These are phyloP conservation scores for Orchestes rusci DNA, from an alignment of 2,888 invertebrate genomes.

Conservation along the genomic window DNA sequence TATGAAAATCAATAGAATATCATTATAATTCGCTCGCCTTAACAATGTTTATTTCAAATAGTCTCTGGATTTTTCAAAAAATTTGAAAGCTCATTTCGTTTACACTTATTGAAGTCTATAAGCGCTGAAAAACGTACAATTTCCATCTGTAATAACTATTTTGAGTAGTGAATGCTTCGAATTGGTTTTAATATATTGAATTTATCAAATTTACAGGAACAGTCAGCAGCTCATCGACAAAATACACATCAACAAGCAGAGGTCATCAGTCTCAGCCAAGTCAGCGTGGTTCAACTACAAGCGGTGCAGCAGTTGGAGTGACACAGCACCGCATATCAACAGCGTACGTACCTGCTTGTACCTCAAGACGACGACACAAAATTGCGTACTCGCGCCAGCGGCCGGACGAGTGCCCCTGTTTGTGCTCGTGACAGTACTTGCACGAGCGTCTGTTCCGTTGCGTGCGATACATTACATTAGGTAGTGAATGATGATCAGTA, in stretches of 20 bases:
- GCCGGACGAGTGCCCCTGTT: slow-evolving; percentile 44
- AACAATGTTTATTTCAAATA: too few relatives aligned
- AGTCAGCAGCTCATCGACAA: slow-evolving; percentile 24
- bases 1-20: too few relatives aligned
- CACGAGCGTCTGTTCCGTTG: slow-evolving; percentile 21
- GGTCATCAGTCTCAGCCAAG: slow-evolving; percentile 10
- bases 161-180: too few relatives aligned
- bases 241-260: slow-evolving; percentile 14
- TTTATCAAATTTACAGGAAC: slow-evolving; percentile 23
- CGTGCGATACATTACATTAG: too few relatives aligned
- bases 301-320: slow-evolving; percentile 32
- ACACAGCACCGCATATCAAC: slow-evolving; percentile 40
- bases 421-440: slow-evolving; percentile 40
- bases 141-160: too few relatives aligned
- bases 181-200: too few relatives aligned
- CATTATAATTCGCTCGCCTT: too few relatives aligned
- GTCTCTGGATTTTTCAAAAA: too few relatives aligned
- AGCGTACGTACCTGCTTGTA: slow-evolving; percentile 44
- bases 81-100: neutral
- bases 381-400: slow-evolving; percentile 36
- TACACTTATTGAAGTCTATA: neutral
- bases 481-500: slow-evolving; percentile 37
- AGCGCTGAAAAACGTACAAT: too few relatives aligned
- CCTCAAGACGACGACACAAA: slow-evolving; percentile 32
- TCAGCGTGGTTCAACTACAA: slow-evolving; percentile 18